These are phyloP conservation scores for Arge pagana DNA, from an alignment of 2,888 invertebrate genomes.

Conservation along the genomic window DNA sequence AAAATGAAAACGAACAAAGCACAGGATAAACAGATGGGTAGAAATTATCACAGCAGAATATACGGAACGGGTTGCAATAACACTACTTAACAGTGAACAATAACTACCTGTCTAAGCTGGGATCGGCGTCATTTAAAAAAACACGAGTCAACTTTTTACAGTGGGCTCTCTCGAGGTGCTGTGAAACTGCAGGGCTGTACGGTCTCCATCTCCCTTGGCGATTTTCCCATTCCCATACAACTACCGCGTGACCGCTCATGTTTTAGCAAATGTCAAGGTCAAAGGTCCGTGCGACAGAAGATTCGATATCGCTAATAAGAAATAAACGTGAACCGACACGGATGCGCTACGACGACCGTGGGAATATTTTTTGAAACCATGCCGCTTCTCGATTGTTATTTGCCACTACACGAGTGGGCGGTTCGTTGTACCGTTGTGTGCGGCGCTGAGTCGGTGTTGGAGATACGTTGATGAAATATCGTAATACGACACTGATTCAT, in stretches of 20 bases:
- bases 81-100: background rate
- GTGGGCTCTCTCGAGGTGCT: conserved; percentile 82
- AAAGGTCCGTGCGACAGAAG: background rate
- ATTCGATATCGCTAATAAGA: conserved; percentile 35
- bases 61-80: background rate
- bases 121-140: conserved; percentile 86
- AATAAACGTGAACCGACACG: too few relatives aligned
- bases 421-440: background rate
- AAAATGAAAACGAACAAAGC: background rate
- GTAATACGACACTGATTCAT: too few relatives aligned
- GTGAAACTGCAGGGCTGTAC: conserved; percentile 83
- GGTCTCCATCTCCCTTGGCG: conserved; percentile 79
- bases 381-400: too few relatives aligned
- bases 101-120: conserved; percentile 67
- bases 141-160: conserved; percentile 82
- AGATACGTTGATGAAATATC: background rate
- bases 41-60: background rate
- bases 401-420: background rate
- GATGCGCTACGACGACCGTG: conserved; percentile 50
- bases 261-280: conserved; percentile 23
- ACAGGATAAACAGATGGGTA: background rate
- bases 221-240: conserved; percentile 82
- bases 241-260: conserved; percentile 68
- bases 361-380: conserved; percentile 49
- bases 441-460: background rate